Conservation (phyloP, 2,797 vertebrate species). For the Acanthurus lineatus region DNA sequence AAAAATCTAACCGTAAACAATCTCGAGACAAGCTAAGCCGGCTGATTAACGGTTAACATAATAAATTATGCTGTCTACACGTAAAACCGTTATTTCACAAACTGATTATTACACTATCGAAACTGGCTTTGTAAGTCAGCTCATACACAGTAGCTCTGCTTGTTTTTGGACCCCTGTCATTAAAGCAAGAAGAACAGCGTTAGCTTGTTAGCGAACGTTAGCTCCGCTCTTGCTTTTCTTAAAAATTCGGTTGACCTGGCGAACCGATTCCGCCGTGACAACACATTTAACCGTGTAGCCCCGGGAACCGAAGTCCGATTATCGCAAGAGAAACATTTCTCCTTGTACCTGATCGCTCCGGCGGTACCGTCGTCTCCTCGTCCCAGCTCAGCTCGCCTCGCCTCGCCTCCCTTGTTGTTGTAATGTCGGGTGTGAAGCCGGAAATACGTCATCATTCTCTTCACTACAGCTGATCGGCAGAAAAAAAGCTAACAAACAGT, state of each 20-base stretch:
- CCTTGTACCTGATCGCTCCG: slow-evolving; percentile 26
- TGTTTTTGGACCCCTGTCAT: slow-evolving; percentile 10
- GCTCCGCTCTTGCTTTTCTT: neutral
- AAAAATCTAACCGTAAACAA: slow-evolving; percentile 7
- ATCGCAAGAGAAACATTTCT: rapidly evolving
- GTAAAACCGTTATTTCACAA: rapidly evolving
- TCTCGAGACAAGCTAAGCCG: neutral
- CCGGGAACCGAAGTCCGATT: rapidly evolving
- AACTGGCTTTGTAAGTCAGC: neutral
- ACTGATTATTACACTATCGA: neutral
- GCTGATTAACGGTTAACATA: rapidly evolving
- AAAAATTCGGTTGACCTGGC: rapidly evolving
- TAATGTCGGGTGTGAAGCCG: slow-evolving; percentile 75
- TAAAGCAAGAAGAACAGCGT: slow-evolving; percentile 8
- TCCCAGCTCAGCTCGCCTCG: neutral
- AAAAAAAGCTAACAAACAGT: neutral
- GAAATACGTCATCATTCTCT: slow-evolving; percentile 72
- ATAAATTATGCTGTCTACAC: neutral
- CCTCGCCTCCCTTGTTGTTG: slow-evolving; percentile 64
- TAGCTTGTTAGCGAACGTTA: slow-evolving; percentile 66
- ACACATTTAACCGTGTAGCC: rapidly evolving
- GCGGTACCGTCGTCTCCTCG: neutral
- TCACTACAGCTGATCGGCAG: slow-evolving; percentile 53
- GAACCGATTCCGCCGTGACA: slow-evolving; percentile 8
- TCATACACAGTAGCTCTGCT: neutral